Evolutionary conservation across 2,888 invertebrate genomes (phyloP).

Genomic region (Calameuta filiformis): DNA sequence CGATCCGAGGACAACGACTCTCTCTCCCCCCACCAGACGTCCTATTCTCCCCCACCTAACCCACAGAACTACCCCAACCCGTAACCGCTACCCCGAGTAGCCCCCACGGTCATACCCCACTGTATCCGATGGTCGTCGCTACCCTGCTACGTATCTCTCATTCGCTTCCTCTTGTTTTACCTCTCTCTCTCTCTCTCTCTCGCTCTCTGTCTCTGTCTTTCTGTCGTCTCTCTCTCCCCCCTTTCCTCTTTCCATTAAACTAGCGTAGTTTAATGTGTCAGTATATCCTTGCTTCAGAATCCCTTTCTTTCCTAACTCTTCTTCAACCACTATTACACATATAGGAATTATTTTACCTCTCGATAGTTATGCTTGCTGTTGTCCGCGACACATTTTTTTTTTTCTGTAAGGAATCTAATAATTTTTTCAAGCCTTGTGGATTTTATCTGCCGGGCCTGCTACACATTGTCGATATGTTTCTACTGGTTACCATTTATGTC

Average conservation of each 20-base stretch:
- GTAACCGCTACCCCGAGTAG: not conserved
- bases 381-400: too few relatives aligned
- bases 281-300: not conserved
- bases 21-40: slow-evolving; percentile 34
- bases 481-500: not conserved
- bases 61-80: not conserved
- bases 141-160: not conserved
- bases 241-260: not conserved
- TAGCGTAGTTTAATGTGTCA: not conserved
- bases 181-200: not conserved
- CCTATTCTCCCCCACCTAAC: not conserved
- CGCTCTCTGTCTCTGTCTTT: not conserved
- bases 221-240: not conserved
- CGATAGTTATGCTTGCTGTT: not conserved
- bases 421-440: not conserved
- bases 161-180: not conserved
- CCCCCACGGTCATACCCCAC: not conserved
- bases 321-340: not conserved
- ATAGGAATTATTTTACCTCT: not conserved
- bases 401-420: too few relatives aligned
- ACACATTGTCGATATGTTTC: not conserved
- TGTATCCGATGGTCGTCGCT: not conserved
- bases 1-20: slow-evolving; percentile 58
- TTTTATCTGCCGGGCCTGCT: not conserved
- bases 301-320: not conserved